A percentile compares a stretch with the other conserved stretches of the same genome.
These are phyloP conservation scores for Drosophila fungiperda DNA, from an alignment of 2,888 invertebrate genomes.

Conservation along the genomic window DNA sequence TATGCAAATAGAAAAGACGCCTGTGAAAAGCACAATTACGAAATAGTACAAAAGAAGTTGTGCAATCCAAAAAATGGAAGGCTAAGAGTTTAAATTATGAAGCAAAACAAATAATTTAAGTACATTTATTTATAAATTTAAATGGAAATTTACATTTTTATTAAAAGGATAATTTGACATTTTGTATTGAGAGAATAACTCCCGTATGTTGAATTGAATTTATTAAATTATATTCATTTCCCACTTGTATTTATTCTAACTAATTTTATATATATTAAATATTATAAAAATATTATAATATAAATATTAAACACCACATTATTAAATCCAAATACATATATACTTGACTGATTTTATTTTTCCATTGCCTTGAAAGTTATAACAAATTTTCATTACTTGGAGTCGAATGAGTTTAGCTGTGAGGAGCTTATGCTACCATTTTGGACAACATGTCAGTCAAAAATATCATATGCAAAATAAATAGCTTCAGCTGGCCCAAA, in stretches of 20 bases:
- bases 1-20: slow-evolving; percentile 31
- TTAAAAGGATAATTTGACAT: neutral
- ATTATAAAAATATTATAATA: no score
- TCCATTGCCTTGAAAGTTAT: neutral
- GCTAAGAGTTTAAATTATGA: neutral
- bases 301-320: neutral
- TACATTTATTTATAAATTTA: neutral
- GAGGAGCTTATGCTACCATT: slow-evolving; percentile 6
- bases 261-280: no score
- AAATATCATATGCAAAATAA: slow-evolving; percentile 54
- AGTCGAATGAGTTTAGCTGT: slow-evolving; percentile 15
- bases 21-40: slow-evolving; percentile 46
- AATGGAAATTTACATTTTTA: no score
- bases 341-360: neutral
- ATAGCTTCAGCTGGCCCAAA: slow-evolving; percentile 44
- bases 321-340: neutral
- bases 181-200: neutral
- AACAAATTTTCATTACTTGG: neutral
- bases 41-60: slow-evolving; percentile 5
- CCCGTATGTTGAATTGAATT: neutral
- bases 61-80: slow-evolving; percentile 7
- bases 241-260: neutral
- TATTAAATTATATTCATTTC: neutral
- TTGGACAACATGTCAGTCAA: slow-evolving; percentile 40
- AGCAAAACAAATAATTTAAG: no score